phyloP scores from a whole-genome alignment of 2,797 vertebrate species.

The Enteromius paludinosus region DNA sequence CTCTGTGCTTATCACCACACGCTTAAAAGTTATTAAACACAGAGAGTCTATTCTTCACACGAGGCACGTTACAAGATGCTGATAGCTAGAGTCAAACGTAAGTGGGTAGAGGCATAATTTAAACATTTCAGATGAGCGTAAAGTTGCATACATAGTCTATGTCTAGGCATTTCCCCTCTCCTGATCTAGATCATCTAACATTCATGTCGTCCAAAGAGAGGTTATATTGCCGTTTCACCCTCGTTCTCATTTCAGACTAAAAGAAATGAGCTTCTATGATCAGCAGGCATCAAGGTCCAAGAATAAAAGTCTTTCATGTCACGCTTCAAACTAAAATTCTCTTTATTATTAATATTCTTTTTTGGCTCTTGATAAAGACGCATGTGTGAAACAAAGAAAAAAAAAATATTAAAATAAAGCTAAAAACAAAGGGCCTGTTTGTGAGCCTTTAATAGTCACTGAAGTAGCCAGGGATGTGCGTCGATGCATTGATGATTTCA shows the following conservation, averaged over 20 bases:
- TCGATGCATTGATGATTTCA: conserved; percentile 70
- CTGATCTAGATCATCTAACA: conserved; percentile 72
- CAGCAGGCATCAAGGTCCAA: conserved; percentile 67
- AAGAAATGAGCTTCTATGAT: conserved; percentile 64
- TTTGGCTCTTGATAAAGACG: conserved; percentile 70
- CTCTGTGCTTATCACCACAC: conserved; percentile 43
- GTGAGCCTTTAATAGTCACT: conserved; percentile 66
- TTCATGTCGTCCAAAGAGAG: conserved; percentile 73
- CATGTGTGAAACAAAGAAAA: conserved; percentile 57
- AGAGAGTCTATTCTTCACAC: conserved; percentile 56
- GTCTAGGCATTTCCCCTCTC: conserved; percentile 56
- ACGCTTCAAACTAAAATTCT: conserved; percentile 66
- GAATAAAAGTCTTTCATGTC: conserved; percentile 69
- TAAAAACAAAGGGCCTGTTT: conserved; percentile 61
- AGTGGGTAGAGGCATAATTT: conserved; percentile 57
- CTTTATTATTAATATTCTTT: conserved; percentile 52
- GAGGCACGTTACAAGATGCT: conserved; percentile 59
- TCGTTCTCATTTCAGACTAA: conserved; percentile 64
- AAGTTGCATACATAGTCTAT: conserved; percentile 60
- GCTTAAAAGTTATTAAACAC: conserved; percentile 36
- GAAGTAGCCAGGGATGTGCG: conserved; percentile 69
- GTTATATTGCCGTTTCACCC: conserved; percentile 62
- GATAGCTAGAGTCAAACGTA: conserved; percentile 45
- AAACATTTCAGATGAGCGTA: conserved; percentile 40
- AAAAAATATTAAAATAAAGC: conserved; percentile 57